Conservation (phyloP, 2,888 invertebrate genomes). For the Amphipoea lucens region DNA sequence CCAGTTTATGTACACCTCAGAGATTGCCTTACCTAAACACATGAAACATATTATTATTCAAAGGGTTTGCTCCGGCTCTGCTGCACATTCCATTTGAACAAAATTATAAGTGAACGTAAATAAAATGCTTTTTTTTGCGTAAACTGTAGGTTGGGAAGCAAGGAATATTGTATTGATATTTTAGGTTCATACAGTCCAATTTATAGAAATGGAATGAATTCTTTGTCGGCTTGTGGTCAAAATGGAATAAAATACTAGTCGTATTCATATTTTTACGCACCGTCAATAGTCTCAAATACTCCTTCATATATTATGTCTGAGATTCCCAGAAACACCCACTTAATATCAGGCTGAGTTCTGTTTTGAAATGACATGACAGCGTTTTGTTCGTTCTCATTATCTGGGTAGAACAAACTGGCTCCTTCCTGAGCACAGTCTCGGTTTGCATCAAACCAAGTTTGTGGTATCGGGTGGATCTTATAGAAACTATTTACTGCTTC, state of each 20-base stretch:
- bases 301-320: conserved; percentile 3
- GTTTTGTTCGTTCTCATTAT: background rate
- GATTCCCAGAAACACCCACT: background rate
- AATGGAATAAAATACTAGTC: background rate
- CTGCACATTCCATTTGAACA: too few species aligned
- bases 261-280: background rate
- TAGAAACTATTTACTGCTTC: conserved; percentile 1
- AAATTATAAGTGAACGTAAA: too few species aligned
- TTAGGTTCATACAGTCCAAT: background rate
- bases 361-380: conserved; percentile 1
- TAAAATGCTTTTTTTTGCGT: background rate
- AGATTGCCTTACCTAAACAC: conserved; percentile 73
- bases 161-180: background rate
- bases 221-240: too few species aligned
- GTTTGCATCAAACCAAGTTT: conserved; percentile 1
- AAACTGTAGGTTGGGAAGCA: background rate
- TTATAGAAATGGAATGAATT: background rate
- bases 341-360: background rate
- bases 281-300: conserved; percentile 18
- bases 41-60: background rate
- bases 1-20: conserved; percentile 67
- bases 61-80: too few species aligned
- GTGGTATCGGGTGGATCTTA: conserved; percentile 7
- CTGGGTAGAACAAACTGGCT: conserved; percentile 11
- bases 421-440: conserved; percentile 3